Evolutionary conservation across 2,888 invertebrate genomes (phyloP).

Genomic region (Tiliacea aurago): DNA sequence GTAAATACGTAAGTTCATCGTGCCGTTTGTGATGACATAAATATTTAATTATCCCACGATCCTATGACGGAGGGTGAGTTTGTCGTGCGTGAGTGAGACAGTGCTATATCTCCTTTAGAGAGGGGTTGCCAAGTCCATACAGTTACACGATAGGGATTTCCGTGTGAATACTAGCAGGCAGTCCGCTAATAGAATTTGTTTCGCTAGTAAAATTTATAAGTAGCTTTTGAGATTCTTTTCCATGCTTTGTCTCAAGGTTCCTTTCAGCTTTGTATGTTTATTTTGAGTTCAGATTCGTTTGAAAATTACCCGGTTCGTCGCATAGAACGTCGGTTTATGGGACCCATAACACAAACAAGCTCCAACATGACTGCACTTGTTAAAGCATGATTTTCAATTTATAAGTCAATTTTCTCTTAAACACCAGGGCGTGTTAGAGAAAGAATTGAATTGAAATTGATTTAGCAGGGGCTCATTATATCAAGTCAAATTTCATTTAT

Average conservation of each 20-base stretch:
- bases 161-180: constrained; percentile 76
- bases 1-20: constrained; percentile 54
- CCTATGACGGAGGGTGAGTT: constrained; percentile 80
- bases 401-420: constrained; percentile 23
- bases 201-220: constrained; percentile 1
- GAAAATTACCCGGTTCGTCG: not conserved
- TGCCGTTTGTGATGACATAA: constrained; percentile 82
- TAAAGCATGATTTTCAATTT: constrained; percentile 48
- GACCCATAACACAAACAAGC: constrained; percentile 72
- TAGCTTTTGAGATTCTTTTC: not conserved
- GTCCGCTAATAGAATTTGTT: constrained; percentile 54
- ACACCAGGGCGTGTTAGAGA: not conserved
- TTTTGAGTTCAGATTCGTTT: constrained; percentile 8
- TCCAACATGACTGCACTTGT: constrained; percentile 70
- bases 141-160: constrained; percentile 78
- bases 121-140: constrained; percentile 85
- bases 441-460: too few species aligned
- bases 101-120: constrained; percentile 75
- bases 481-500: constrained; percentile 48
- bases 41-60: constrained; percentile 90
- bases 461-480: constrained; percentile 6
- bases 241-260: constrained; percentile 3
- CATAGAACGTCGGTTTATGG: constrained; percentile 16
- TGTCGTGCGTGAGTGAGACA: constrained; percentile 81
- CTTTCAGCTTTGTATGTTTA: constrained; percentile 8